Evolutionary conservation across 2,888 invertebrate genomes (phyloP).

Genomic region (Cantharis lateralis): DNA sequence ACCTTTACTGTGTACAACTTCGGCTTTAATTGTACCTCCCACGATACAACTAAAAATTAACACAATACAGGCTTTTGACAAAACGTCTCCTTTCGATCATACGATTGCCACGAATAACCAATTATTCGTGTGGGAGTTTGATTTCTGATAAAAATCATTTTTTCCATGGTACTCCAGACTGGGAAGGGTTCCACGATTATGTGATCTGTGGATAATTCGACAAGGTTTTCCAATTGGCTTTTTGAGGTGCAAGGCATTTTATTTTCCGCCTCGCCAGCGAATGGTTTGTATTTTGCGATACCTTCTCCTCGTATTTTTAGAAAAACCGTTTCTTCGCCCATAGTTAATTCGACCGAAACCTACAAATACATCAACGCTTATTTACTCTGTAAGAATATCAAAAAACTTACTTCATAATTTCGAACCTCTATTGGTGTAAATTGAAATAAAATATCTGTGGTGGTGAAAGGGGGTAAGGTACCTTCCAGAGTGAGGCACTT

Average conservation of each 20-base stretch:
- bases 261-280: neutral
- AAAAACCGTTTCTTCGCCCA: constrained; percentile 18
- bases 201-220: constrained; percentile 50
- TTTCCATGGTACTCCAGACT: constrained; percentile 45
- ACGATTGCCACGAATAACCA: constrained; percentile 54
- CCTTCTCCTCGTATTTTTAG: constrained; percentile 23
- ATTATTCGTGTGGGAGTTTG: constrained; percentile 46
- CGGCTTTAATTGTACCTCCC: constrained; percentile 42
- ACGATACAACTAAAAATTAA: constrained; percentile 42
- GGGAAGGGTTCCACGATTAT: constrained; percentile 47
- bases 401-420: constrained; percentile 44
- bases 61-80: neutral
- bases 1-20: constrained; percentile 46
- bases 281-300: neutral
- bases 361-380: neutral
- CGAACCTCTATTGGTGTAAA: constrained; percentile 53
- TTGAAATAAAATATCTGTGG: constrained; percentile 49
- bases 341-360: constrained; percentile 28
- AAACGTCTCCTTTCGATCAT: neutral
- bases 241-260: neutral
- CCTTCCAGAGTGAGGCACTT: constrained; percentile 50
- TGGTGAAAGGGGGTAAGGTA: constrained; percentile 39
- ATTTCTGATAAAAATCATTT: constrained; percentile 54
- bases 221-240: constrained; percentile 31
- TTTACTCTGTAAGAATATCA: too few relatives aligned